Evolutionary conservation across 1,140 invertebrate genomes (phyloP).

Genomic region (Magallana angulata): DNA sequence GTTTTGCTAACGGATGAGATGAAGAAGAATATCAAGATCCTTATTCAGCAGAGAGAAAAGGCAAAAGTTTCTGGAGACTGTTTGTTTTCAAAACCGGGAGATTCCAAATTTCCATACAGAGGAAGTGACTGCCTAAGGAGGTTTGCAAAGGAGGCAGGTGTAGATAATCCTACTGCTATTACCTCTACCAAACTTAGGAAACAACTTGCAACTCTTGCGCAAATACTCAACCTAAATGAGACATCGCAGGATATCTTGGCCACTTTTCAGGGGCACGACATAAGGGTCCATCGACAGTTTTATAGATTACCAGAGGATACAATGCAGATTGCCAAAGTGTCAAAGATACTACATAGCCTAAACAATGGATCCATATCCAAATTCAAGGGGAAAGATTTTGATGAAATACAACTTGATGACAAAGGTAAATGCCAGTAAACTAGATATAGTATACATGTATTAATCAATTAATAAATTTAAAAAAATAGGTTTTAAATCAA

Average conservation of each 20-base stretch:
- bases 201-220: slow-evolving; percentile 56
- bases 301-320: slow-evolving; percentile 64
- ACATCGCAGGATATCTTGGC: slow-evolving; percentile 58
- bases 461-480: too few species aligned
- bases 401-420: slow-evolving; percentile 32
- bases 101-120: slow-evolving; percentile 6
- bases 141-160: not conserved
- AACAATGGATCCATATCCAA: not conserved
- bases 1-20: not conserved
- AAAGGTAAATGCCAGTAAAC: too few species aligned
- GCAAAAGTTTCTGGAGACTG: not conserved
- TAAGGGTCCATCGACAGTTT: slow-evolving; percentile 63
- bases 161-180: slow-evolving; percentile 30
- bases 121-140: slow-evolving; percentile 23
- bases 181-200: slow-evolving; percentile 75
- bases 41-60: not conserved
- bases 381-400: slow-evolving; percentile 22
- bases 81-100: slow-evolving; percentile 18
- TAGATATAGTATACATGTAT: too few species aligned
- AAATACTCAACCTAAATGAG: slow-evolving; percentile 54
- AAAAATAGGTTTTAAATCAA: too few species aligned
- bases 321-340: too few species aligned
- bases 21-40: slow-evolving; percentile 8
- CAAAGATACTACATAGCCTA: too few species aligned
- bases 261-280: slow-evolving; percentile 64